phyloP scores from a whole-genome alignment of 2,113 vertebrate species.

The Proterorhinus semilunaris region DNA sequence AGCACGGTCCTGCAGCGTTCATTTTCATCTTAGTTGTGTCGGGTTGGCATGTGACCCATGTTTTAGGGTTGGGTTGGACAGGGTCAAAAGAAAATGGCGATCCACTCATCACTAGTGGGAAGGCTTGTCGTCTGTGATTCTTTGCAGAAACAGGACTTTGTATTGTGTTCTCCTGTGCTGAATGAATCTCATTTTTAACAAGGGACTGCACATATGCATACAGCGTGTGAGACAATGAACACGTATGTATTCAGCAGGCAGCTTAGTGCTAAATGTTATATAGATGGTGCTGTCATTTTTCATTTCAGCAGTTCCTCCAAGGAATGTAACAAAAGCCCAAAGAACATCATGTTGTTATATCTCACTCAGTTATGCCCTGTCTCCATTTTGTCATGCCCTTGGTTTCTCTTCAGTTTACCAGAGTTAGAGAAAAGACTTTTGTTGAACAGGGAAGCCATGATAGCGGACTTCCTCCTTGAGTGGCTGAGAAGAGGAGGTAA shows the following conservation, averaged over 20 bases:
- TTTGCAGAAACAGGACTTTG: background rate
- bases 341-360: background rate
- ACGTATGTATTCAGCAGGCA: background rate
- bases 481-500: conserved; percentile 11
- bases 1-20: too few species aligned
- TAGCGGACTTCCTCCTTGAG: conserved; percentile 27
- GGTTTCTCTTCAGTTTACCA: conserved; percentile 16
- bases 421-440: conserved; percentile 17
- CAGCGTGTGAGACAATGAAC: background rate
- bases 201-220: background rate
- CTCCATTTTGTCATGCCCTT: background rate
- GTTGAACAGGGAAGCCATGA: conserved; percentile 21
- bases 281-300: conserved; percentile 1
- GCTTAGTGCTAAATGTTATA: background rate
- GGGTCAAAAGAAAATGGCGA: too few species aligned
- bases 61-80: too few species aligned
- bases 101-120: background rate
- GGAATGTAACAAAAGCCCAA: background rate
- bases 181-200: background rate
- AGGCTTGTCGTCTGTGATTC: background rate
- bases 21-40: too few species aligned
- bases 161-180: background rate
- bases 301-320: conserved; percentile 1
- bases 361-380: background rate
- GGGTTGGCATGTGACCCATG: too few species aligned